Evolutionary conservation across 2,888 invertebrate species (phyloP), one percentile per base, ranked within the genome.

Genomic region (Neoscelio sp.): DNA sequence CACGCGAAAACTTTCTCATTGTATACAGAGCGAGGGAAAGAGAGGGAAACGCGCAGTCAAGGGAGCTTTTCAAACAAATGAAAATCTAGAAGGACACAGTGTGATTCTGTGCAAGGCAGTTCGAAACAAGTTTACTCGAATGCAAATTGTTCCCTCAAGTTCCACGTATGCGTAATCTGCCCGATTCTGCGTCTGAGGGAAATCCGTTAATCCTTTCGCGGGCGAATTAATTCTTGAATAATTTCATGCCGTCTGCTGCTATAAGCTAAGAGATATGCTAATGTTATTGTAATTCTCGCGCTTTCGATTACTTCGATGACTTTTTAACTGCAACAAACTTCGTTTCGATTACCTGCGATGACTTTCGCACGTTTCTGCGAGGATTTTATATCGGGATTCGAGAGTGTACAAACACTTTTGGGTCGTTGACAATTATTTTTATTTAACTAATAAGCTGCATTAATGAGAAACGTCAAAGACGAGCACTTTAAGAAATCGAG

Each of bases 101-200:
- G 71, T 73, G 60, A 78, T 73, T 73, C 78, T 78, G 78, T 54
- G 78, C 78, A 62, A 78, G 73, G 78, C 78, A 78, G 78, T 78
- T 78, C 78, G 78, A 73, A 78, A 78, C 78, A 73, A 78, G 78
- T 78, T 71, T 78, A 78, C 78, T 73, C 78, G 67, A 60, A 78
- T 78, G 78, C 78, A 78, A 78, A 78, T 71, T 78, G 78, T 78
- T 71, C 71, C 50, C 60, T 20, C 52, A 78, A 78, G 78, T 78
- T 78, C 46, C 78, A 78, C 73, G 78, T 78, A 73, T 78, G 78
- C 78, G 78, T 73, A 78, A 78, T 78, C 78, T 71, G 77, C 44
- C 60, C 71, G 77, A 77, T 77, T 77, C 77, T 71, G 77, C 71
- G 71, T 71, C 77, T 77, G 71, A 71, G 77, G 71, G 65, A 71